Evolutionary conservation across 2,797 vertebrate species (phyloP), one percentile per base, ranked within the genome.

Genomic region (Centroberyx gerrardi): DNA sequence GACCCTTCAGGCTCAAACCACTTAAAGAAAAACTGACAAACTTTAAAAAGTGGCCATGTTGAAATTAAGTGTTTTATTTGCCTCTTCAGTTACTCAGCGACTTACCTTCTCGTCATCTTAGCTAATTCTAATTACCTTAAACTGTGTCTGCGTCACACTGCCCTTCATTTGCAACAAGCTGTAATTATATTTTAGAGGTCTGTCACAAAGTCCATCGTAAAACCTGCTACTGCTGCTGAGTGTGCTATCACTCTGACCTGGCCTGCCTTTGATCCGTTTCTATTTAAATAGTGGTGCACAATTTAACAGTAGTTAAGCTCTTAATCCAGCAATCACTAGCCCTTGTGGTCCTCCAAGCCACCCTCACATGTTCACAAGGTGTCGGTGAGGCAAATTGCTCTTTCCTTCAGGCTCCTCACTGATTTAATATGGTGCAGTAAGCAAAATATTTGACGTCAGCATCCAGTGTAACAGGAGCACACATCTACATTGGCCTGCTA

Each of bases 321-420:
- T 90, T 89, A 89, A 91, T 91, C 75, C 78, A 76, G 68, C 33
- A 72, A 75, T 90, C 85, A 71, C 28, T 69, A 70, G 72, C 76
- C 27, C 14, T 40, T 18, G 71, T 58, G n/a, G 49, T 80, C 76
- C 52, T 62, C 18, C 6, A 62, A 74, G 56, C 67, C 22, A 4
- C 77, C 12, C 10, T 71, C 36, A 13, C 38, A 62, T 77, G 68
- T 78, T 76, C 44, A 54, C 22, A 76, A 67, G 52, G 33, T 71
- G 62, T 52, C 61, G 12, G 18, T 52, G 52, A 83, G 63, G 59
- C 63, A 81, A 78, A 71, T 61, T 65, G 53, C 59, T 66, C 17
- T 60, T 79, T 58, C 18, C 29, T 46, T 70, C 13, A 53, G 18
- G 46, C 29, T 59, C 29, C 28, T 61, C 28, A 51, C 29, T 63